phyloP scores from a whole-genome alignment of 2,888 invertebrate species.

The Perithous albicinctus region DNA sequence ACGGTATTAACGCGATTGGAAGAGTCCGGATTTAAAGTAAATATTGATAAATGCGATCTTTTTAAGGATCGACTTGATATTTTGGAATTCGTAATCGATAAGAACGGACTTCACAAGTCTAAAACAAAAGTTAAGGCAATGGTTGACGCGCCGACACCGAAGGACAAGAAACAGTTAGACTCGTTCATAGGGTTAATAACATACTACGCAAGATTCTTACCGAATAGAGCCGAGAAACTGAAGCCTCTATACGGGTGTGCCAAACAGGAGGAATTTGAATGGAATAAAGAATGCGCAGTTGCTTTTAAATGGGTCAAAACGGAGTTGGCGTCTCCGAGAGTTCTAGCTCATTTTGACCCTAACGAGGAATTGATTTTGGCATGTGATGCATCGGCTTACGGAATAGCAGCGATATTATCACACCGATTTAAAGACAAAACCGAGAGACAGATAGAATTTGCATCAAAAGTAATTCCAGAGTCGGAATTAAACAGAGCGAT shows the following conservation, averaged over 20 bases:
- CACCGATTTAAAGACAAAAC: conserved; percentile 60
- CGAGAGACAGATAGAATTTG: conserved; percentile 23
- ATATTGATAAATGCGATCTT: conserved; percentile 72
- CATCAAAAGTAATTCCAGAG: conserved; percentile 16
- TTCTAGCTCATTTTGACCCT: conserved; percentile 66
- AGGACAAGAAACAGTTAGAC: conserved; percentile 67
- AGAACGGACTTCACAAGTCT: conserved; percentile 70
- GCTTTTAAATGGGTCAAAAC: conserved; percentile 73
- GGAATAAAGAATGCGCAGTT: conserved; percentile 71
- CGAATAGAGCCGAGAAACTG: conserved; percentile 71
- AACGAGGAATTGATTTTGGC: conserved; percentile 44
- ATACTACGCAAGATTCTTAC: conserved; percentile 78
- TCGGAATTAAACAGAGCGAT: neutral
- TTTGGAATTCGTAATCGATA: conserved; percentile 72
- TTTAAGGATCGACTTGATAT: conserved; percentile 69
- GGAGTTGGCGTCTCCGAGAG: conserved; percentile 54
- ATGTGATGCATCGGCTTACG: conserved; percentile 60
- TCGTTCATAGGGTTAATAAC: conserved; percentile 75
- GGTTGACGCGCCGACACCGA: conserved; percentile 67
- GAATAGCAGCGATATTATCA: conserved; percentile 56
- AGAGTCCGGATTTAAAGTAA: conserved; percentile 24
- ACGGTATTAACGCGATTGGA: conserved; percentile 21
- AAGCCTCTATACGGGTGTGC: conserved; percentile 73
- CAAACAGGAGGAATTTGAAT: conserved; percentile 68
- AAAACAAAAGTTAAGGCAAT: conserved; percentile 70